Evolutionary conservation across 2,888 invertebrate genomes (phyloP).

Genomic region (Diplazon laetatorius): DNA sequence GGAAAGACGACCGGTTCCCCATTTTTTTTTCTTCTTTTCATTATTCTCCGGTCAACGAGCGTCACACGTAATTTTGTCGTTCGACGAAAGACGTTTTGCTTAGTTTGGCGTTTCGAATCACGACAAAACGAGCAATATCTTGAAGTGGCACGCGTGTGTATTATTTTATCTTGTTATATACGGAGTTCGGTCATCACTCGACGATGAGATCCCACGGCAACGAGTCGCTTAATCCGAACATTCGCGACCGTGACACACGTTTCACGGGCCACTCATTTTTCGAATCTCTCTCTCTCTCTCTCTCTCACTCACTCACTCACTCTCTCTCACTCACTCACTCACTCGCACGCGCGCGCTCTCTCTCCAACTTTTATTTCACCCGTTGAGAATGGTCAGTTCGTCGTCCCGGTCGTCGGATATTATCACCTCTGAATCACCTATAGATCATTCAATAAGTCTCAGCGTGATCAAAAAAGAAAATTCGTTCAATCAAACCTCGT

Average conservation of each 20-base stretch:
- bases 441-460: too few relatives aligned
- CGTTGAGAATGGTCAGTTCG: conserved; percentile 72
- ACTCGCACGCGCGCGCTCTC: too few relatives aligned
- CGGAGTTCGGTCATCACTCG: conserved; percentile 56
- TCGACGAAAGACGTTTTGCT: conserved; percentile 62
- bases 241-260: conserved; percentile 72
- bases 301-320: conserved; percentile 56
- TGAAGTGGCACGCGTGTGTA: conserved; percentile 44
- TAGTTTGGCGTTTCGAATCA: conserved; percentile 54
- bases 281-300: conserved; percentile 47
- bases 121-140: conserved; percentile 41
- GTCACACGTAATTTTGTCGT: conserved; percentile 72
- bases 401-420: conserved; percentile 56
- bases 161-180: conserved; percentile 28
- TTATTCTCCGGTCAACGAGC: conserved; percentile 73
- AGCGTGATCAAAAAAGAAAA: too few relatives aligned
- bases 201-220: conserved; percentile 28
- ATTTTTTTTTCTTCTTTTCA: conserved; percentile 71
- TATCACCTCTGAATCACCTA: conserved; percentile 4
- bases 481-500: background rate
- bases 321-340: conserved; percentile 50
- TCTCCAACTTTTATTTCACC: conserved; percentile 61
- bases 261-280: conserved; percentile 50
- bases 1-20: conserved; percentile 76
- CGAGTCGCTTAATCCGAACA: conserved; percentile 73